Percentiles rank a stretch among this genome's conserved stretches.
These are phyloP conservation scores for Tyria jacobaeae DNA, from an alignment of 2,888 invertebrate species.

Conservation along the genomic window DNA sequence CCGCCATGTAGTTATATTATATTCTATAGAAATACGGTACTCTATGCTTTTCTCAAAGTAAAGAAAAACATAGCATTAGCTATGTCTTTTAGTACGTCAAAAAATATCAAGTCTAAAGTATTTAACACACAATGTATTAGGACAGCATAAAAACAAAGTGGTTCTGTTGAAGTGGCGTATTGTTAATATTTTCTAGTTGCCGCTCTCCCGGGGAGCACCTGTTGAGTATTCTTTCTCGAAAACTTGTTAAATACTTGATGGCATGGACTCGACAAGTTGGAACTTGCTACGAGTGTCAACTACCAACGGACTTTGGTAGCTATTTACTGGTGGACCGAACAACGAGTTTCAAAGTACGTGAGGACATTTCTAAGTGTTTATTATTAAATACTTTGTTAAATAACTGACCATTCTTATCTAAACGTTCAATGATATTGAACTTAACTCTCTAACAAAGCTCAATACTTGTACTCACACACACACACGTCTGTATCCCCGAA, in stretches of 20 bases:
- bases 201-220: conserved; percentile 53
- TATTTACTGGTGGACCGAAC: conserved; percentile 37
- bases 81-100: not conserved
- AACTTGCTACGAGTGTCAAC: conserved; percentile 45
- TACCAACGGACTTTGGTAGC: conserved; percentile 29
- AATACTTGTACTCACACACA: not conserved
- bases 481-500: too few relatives aligned
- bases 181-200: conserved; percentile 55
- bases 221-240: conserved; percentile 59
- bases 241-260: conserved; percentile 63
- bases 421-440: not conserved
- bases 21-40: too few relatives aligned
- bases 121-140: conserved; percentile 23
- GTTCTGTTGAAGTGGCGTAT: conserved; percentile 34
- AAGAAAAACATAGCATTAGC: too few relatives aligned
- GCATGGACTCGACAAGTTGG: conserved; percentile 45
- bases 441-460: not conserved
- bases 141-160: conserved; percentile 32
- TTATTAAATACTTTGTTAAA: conserved; percentile 5
- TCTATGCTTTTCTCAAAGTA: too few relatives aligned
- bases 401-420: not conserved
- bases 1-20: too few relatives aligned
- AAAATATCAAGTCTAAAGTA: not conserved
- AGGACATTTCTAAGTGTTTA: conserved; percentile 19
- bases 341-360: conserved; percentile 37